Conservation (phyloP, 37 sponge, comb jelly and placozoan species). For the Eunapius fragilis region DNA sequence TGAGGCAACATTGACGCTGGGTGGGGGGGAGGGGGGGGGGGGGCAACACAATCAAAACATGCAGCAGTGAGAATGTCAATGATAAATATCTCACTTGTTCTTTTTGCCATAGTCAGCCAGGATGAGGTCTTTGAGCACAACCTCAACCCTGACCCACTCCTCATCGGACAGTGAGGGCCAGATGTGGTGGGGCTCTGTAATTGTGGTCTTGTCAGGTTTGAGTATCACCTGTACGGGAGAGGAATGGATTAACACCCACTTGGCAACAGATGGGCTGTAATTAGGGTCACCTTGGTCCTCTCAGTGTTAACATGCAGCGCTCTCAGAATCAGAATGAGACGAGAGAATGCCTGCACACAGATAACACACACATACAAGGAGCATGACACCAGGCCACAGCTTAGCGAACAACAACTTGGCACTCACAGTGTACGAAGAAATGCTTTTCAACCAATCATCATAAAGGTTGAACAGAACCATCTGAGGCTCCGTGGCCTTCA, state of each 20-base stretch:
- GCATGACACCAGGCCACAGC: too few relatives aligned
- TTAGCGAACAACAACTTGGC: too few relatives aligned
- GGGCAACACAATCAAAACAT: neutral
- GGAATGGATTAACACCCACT: neutral
- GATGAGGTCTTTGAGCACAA: conserved; percentile 96
- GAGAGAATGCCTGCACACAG: conserved; percentile 83
- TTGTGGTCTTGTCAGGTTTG: conserved; percentile 99
- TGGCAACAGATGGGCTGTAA: too few relatives aligned
- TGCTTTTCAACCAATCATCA: conserved; percentile 99
- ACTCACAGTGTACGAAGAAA: conserved; percentile 98
- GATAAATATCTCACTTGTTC: conserved; percentile 98
- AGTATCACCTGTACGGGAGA: conserved; percentile 70
- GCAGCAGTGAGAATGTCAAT: neutral
- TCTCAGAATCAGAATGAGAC: conserved; percentile 97
- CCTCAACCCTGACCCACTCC: conserved; percentile 98
- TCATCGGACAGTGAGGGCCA: conserved; percentile 97
- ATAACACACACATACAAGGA: neutral
- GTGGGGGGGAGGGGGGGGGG: neutral
- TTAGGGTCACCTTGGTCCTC: conserved; percentile 85
- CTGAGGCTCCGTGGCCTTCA: conserved; percentile 99
- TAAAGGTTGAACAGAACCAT: conserved; percentile 99
- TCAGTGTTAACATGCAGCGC: conserved; percentile 99
- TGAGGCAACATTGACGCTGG: conserved; percentile 95
- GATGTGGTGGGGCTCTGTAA: conserved; percentile 99
- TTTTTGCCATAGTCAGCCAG: conserved; percentile 99